Conservation (phyloP, 1,140 invertebrate species). For the Leptonema lineaticorne region DNA sequence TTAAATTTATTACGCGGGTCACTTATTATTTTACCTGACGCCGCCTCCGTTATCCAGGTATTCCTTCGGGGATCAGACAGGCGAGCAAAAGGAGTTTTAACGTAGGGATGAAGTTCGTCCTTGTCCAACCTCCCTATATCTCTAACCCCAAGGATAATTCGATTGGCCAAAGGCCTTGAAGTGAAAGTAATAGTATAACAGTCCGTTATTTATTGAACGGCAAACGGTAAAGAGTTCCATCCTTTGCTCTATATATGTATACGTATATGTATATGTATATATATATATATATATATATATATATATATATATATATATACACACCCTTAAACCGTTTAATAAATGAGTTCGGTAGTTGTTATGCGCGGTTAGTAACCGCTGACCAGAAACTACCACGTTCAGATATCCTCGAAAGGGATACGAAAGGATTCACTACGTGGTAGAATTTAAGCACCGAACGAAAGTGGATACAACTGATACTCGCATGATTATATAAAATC, state of each 20-base stretch:
- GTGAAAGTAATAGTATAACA: slow-evolving; percentile 16
- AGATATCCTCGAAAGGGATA: neutral
- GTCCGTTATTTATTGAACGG: slow-evolving; percentile 14
- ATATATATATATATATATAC: too few species aligned
- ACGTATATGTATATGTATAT: too few species aligned
- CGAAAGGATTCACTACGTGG: neutral
- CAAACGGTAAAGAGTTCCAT: neutral
- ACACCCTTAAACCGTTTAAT: neutral
- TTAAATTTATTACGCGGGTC: neutral
- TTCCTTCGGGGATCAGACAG: too few species aligned
- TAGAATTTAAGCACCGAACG: neutral
- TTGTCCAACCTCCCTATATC: neutral
- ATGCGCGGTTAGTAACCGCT: neutral
- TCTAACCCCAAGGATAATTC: neutral
- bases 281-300: too few species aligned
- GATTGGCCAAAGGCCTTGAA: slow-evolving; percentile 9
- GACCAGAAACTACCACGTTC: neutral
- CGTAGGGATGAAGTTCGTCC: too few species aligned
- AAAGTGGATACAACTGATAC: neutral
- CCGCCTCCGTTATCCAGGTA: neutral
- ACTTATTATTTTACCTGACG: neutral
- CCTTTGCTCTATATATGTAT: too few species aligned
- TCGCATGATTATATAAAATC: neutral
- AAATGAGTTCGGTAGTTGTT: slow-evolving; percentile 1
- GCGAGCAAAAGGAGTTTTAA: too few species aligned